A percentile compares a stretch with the other conserved stretches of the same genome.
These are phyloP conservation scores for Stenodera caucasica DNA, from an alignment of 2,888 invertebrate species.

Conservation along the genomic window DNA sequence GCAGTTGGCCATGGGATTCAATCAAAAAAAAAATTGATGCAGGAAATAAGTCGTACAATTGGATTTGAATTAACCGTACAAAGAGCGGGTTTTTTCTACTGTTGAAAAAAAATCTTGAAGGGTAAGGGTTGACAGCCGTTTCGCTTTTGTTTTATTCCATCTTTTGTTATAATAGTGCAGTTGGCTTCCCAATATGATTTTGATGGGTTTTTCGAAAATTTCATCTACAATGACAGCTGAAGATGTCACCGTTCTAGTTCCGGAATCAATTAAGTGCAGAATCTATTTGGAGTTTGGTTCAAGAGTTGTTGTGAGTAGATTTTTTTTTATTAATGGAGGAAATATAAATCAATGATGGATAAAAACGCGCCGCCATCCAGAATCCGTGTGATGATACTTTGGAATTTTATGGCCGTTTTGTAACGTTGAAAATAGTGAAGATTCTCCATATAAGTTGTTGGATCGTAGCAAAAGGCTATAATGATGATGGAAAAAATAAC, in stretches of 20 bases:
- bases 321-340: constrained; percentile 21
- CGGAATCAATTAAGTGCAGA: not conserved
- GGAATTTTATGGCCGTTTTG: constrained; percentile 25
- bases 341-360: constrained; percentile 24
- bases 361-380: constrained; percentile 23
- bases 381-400: constrained; percentile 19
- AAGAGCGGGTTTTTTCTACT: constrained; percentile 14
- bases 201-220: too few species aligned
- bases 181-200: too few species aligned
- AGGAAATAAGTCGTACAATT: constrained; percentile 24
- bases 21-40: constrained; percentile 22
- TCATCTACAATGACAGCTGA: too few species aligned
- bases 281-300: not conserved
- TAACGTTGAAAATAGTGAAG: constrained; percentile 27
- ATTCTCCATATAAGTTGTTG: constrained; percentile 25
- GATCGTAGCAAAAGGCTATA: not conserved
- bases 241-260: too few species aligned
- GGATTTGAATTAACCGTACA: constrained; percentile 15
- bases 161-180: not conserved
- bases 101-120: not conserved
- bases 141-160: not conserved
- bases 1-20: constrained; percentile 24
- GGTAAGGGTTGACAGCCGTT: not conserved
- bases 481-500: not conserved
- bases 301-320: not conserved